These are phyloP conservation scores for Agelastica alni DNA, from an alignment of 2,888 invertebrate genomes.

Conservation along the genomic window DNA sequence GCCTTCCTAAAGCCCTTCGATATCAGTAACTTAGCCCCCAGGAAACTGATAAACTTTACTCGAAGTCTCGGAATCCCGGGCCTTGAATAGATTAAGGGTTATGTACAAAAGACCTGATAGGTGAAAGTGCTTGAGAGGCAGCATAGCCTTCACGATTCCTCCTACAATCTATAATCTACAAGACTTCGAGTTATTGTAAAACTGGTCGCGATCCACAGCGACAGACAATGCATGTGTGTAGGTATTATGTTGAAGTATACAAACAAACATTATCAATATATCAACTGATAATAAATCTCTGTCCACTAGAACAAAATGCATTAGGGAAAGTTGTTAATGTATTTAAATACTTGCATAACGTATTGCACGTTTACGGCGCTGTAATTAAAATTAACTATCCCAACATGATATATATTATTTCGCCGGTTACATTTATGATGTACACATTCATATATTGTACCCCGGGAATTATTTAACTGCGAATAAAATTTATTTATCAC, in stretches of 20 bases:
- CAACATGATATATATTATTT: slow-evolving; percentile 24
- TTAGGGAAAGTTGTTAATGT: slow-evolving; percentile 43
- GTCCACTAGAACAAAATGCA: slow-evolving; percentile 39
- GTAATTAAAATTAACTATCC: slow-evolving; percentile 37
- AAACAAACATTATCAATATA: slow-evolving; percentile 23
- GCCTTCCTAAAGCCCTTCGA: no score
- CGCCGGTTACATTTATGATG: slow-evolving; percentile 17
- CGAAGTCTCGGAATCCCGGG: no score
- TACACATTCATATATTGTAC: slow-evolving; percentile 14
- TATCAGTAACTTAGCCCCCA: no score
- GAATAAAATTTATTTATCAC: slow-evolving; percentile 3
- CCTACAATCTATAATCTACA: no score
- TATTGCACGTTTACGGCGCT: slow-evolving; percentile 34
- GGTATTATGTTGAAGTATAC: slow-evolving; percentile 19
- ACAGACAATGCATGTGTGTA: slow-evolving; percentile 18
- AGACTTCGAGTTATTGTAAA: no score
- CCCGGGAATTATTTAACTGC: slow-evolving; percentile 5
- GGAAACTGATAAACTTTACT: no score
- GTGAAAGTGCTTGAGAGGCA: no score
- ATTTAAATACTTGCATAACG: slow-evolving; percentile 37
- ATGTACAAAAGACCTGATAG: no score
- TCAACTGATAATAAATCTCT: slow-evolving; percentile 38
- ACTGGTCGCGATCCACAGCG: no score
- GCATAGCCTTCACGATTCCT: no score
- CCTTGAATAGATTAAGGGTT: no score